phyloP scores from a whole-genome alignment of 1,140 invertebrate species.

The Pseudomyrmex concolor region DNA sequence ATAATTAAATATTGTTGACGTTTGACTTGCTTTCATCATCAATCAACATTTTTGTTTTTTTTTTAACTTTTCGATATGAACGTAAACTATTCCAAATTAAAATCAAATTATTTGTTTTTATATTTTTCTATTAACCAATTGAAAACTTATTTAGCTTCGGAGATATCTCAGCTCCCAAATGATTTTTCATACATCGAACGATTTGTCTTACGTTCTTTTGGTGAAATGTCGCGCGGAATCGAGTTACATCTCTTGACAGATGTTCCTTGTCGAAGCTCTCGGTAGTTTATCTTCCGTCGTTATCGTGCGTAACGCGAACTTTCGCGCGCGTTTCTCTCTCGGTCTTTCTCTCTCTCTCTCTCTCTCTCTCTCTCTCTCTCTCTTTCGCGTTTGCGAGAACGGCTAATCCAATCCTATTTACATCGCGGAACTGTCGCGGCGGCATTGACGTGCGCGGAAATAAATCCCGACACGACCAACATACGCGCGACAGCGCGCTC shows the following conservation, averaged over 20 bases:
- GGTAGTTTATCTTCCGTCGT: slow-evolving; percentile 41
- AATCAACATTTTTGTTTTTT: too few species aligned
- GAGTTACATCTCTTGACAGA: not conserved
- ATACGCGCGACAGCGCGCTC: slow-evolving; percentile 8
- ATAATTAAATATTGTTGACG: slow-evolving; percentile 3
- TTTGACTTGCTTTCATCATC: too few species aligned
- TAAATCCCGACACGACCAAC: slow-evolving; percentile 68
- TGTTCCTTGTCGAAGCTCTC: not conserved
- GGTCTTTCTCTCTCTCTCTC: not conserved
- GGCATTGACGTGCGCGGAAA: slow-evolving; percentile 71
- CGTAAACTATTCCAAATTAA: too few species aligned
- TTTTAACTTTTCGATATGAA: too few species aligned
- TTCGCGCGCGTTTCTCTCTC: not conserved
- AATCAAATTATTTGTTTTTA: too few species aligned
- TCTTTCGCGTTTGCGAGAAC: not conserved
- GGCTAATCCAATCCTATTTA: slow-evolving; percentile 72
- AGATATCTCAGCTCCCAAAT: not conserved
- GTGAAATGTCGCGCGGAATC: slow-evolving; percentile 2
- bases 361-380: slow-evolving; percentile 6
- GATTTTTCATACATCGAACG: not conserved
- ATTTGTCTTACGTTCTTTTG: not conserved
- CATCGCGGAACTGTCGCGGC: slow-evolving; percentile 57
- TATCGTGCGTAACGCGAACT: slow-evolving; percentile 16
- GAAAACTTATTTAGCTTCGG: too few species aligned
- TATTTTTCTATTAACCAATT: too few species aligned